Percentiles rank a stretch among this genome's conserved stretches.
phyloP scores from a whole-genome alignment of 2,888 invertebrate genomes.

The Myopa testacea region DNA sequence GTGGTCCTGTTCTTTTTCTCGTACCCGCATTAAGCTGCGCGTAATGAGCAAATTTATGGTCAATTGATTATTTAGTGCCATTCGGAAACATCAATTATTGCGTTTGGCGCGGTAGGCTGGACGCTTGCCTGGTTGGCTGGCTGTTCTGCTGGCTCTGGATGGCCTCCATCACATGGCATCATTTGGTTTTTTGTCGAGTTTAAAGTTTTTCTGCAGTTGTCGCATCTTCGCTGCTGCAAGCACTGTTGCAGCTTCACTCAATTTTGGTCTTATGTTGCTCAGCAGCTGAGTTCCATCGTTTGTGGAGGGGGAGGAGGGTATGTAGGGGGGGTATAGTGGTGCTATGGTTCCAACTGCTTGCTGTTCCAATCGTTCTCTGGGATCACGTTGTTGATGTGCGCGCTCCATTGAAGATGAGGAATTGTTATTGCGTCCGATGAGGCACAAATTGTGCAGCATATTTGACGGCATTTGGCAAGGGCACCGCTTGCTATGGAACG shows the following conservation, averaged over 20 bases:
- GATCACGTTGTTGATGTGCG: slow-evolving; percentile 29
- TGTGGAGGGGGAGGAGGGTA: not conserved
- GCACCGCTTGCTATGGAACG: slow-evolving; percentile 7
- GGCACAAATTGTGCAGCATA: slow-evolving; percentile 61
- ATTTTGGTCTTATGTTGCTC: slow-evolving; percentile 20
- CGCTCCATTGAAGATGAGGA: slow-evolving; percentile 59
- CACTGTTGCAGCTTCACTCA: slow-evolving; percentile 29
- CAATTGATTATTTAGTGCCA: slow-evolving; percentile 69
- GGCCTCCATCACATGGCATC: slow-evolving; percentile 9
- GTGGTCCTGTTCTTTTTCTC: not conserved
- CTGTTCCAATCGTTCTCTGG: not conserved
- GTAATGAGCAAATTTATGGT: slow-evolving; percentile 68
- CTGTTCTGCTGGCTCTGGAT: not conserved
- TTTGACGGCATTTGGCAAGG: slow-evolving; percentile 27
- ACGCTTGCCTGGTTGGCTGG: not conserved
- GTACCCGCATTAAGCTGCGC: slow-evolving; percentile 47
- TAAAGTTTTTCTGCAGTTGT: slow-evolving; percentile 44
- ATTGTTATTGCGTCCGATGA: slow-evolving; percentile 65
- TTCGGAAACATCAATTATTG: slow-evolving; percentile 67
- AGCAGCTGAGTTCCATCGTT: not conserved
- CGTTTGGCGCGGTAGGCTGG: slow-evolving; percentile 30
- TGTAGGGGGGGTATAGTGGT: not conserved
- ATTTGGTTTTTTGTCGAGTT: slow-evolving; percentile 48
- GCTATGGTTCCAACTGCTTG: not conserved
- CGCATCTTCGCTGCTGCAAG: slow-evolving; percentile 43